These are phyloP conservation scores for Alaudala cheleensis DNA, from an alignment of 2,113 vertebrate species.

Conservation along the genomic window DNA sequence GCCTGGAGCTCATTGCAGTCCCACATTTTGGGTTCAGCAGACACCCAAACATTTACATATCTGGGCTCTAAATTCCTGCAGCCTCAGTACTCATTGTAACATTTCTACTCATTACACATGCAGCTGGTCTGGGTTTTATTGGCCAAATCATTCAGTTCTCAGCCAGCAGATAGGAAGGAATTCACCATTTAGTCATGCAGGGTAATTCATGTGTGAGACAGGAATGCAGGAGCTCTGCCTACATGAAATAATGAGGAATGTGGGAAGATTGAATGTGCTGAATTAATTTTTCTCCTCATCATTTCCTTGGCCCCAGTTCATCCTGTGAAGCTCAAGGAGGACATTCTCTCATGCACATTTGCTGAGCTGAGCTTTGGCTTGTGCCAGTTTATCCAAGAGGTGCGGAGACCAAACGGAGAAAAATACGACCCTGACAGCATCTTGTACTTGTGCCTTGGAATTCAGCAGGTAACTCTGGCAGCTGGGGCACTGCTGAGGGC, in stretches of 20 bases:
- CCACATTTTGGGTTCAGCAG: neutral
- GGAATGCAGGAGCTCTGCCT: neutral
- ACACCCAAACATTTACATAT: neutral
- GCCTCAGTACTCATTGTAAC: neutral
- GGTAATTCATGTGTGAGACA: neutral
- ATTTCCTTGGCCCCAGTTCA: slow-evolving; percentile 73
- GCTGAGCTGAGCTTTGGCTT: slow-evolving; percentile 94
- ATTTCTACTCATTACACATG: neutral
- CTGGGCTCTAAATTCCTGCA: neutral
- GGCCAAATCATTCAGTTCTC: neutral
- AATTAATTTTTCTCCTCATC: neutral
- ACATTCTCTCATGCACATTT: slow-evolving; percentile 89
- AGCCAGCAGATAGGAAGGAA: neutral
- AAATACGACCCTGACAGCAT: slow-evolving; percentile 92
- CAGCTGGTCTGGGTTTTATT: neutral
- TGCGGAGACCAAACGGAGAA: slow-evolving; percentile 89
- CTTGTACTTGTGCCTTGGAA: slow-evolving; percentile 97
- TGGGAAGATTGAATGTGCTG: neutral
- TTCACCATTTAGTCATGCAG: neutral
- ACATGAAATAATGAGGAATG: neutral
- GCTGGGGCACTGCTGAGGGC: neutral
- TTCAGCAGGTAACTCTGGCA: slow-evolving; percentile 86
- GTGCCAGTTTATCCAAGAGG: slow-evolving; percentile 91
- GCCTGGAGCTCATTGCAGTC: neutral
- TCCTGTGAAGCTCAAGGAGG: slow-evolving; percentile 88